Evolutionary conservation across 2,888 invertebrate species (phyloP), one percentile per base, ranked within the genome.

Genomic region (Sinopyrophorus schimmeli): DNA sequence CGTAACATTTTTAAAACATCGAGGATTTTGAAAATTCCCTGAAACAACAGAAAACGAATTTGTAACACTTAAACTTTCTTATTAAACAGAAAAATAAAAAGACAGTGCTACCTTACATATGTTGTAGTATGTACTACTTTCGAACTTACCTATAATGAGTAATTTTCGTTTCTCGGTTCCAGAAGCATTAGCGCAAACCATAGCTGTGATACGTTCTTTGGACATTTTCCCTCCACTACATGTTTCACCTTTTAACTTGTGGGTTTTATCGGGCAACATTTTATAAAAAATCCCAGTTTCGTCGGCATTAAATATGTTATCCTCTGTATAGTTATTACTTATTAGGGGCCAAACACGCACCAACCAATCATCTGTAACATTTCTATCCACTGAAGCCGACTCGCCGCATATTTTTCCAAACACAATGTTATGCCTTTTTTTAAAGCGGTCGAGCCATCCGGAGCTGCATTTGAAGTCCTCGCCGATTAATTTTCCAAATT

Each of bases 201-300:
- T 21, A 10, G 60, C 43, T 14, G 61, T 65, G 6, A 64, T 40
- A 35, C 61, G 37, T 20, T 63, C 59, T 50, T 64, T 64, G 24
- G 60, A 62, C 16, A 58, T 37, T 57, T 66, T 67, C 10, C 61
- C 65, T 16, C 62, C 62, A 30, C 53, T 52, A 34, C 64, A 64
- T 30, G 34, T 59, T 59, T 52, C 65, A 60, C 54, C 42, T 55
- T 61, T 60, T 18, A 65, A 63, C 43, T 39, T 57, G 14, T 57
- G 52, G 14, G 60, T 62, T 56, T 58, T 59, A 31, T 63, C 57
- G 3, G 62, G 61, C 3, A 18, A 27, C 20, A 16, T 17, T 9
- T n/a, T 26, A 9, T 14, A 30, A 23, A 31, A 31, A 14, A 40
- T 5, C 6, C 20, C 40, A 2, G 30, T 41, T 41, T 41, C 30